phyloP scores from a whole-genome alignment of 1,140 invertebrate genomes.

The Drosophila paulistorum region DNA sequence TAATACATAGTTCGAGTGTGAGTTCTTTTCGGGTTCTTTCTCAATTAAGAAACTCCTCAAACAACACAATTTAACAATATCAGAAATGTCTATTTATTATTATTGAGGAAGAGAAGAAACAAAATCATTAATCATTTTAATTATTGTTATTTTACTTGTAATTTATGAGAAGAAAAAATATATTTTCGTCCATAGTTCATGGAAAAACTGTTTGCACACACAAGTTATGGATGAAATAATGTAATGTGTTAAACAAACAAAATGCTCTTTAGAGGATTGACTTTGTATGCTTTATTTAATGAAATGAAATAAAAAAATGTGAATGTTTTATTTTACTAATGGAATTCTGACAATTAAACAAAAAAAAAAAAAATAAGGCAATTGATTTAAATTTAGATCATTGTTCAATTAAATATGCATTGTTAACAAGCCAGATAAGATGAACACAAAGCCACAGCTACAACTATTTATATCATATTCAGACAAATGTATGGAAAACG shows the following conservation, averaged over 20 bases:
- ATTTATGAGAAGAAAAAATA: neutral
- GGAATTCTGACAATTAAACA: slow-evolving; percentile 7
- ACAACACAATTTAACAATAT: too few species aligned
- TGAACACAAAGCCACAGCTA: slow-evolving; percentile 24
- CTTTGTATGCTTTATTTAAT: slow-evolving; percentile 16
- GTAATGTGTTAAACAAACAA: slow-evolving; percentile 42
- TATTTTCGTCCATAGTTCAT: neutral
- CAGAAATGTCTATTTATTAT: too few species aligned
- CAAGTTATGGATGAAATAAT: slow-evolving; percentile 31
- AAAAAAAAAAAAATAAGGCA: slow-evolving; percentile 21
- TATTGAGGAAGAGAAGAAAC: too few species aligned
- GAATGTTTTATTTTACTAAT: neutral
- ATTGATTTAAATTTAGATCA: slow-evolving; percentile 52
- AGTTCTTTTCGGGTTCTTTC: too few species aligned
- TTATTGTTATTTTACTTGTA: too few species aligned
- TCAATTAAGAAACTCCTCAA: too few species aligned
- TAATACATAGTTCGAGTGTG: too few species aligned
- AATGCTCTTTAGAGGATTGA: slow-evolving; percentile 6
- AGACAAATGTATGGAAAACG: slow-evolving; percentile 1
- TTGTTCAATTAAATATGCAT: slow-evolving; percentile 63
- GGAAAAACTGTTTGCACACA: slow-evolving; percentile 23
- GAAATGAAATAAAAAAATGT: slow-evolving; percentile 19
- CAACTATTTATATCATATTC: slow-evolving; percentile 15
- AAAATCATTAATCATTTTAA: too few species aligned
- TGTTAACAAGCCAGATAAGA: slow-evolving; percentile 58